Conservation (phyloP, 1,140 invertebrate species). For the Harlomillsia oculata region DNA sequence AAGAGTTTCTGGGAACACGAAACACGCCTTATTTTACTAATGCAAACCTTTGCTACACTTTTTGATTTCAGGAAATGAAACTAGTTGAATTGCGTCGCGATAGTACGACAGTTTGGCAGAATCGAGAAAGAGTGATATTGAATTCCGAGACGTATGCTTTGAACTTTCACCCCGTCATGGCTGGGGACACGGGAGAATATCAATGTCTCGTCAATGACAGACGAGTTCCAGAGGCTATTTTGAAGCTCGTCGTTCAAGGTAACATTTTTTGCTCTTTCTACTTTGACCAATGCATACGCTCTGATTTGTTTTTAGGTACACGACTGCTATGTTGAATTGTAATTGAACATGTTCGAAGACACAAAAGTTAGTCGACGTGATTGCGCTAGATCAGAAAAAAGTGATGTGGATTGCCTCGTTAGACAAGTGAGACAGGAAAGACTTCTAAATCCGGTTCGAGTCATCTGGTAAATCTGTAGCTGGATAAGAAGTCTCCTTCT, state of each 20-base stretch:
- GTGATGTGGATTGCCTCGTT: too few species aligned
- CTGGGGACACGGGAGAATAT: constrained; percentile 55
- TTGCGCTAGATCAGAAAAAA: too few species aligned
- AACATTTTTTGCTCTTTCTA: too few species aligned
- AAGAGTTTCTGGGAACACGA: neutral
- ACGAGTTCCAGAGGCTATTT: constrained; percentile 51
- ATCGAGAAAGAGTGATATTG: constrained; percentile 48
- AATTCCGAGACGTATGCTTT: constrained; percentile 52
- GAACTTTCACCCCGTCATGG: constrained; percentile 51
- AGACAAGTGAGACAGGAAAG: neutral
- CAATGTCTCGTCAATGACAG: constrained; percentile 57
- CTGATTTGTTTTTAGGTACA: too few species aligned
- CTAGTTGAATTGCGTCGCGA: constrained; percentile 47
- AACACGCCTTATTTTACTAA: constrained; percentile 9
- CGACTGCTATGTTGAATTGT: too few species aligned
- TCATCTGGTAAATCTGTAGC: constrained; percentile 14
- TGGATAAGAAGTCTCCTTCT: too few species aligned
- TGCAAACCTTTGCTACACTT: neutral
- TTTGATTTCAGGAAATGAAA: constrained; percentile 36
- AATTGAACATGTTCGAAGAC: too few species aligned
- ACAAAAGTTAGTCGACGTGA: too few species aligned
- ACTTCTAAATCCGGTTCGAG: constrained; percentile 6
- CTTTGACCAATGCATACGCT: too few species aligned
- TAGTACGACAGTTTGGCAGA: constrained; percentile 46
- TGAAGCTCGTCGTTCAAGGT: constrained; percentile 58